These are phyloP conservation scores for Thamnaconus septentrionalis DNA, from an alignment of 2,113 vertebrate genomes.

Conservation along the genomic window DNA sequence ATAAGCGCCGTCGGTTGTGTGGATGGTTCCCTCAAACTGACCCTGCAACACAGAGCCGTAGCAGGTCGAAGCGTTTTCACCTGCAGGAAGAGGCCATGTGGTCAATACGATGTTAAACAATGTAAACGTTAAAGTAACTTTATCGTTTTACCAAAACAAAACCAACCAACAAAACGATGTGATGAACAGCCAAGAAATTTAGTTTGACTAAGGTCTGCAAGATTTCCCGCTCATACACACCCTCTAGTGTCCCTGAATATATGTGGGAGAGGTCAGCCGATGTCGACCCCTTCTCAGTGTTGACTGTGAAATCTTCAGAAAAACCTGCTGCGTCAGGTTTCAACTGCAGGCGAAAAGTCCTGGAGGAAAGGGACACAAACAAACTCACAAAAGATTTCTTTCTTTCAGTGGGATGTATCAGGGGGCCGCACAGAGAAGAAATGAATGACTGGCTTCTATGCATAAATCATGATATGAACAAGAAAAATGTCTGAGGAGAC, in stretches of 20 bases:
- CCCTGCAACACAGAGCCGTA: slow-evolving; percentile 78
- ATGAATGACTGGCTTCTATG: background rate
- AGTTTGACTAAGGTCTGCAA: background rate
- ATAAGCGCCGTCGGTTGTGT: slow-evolving; percentile 75
- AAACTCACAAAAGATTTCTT: no score
- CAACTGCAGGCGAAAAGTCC: slow-evolving; percentile 73
- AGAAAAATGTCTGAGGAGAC: no score
- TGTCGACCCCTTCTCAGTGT: slow-evolving; percentile 35
- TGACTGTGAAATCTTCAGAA: slow-evolving; percentile 62
- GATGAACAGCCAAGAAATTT: background rate
- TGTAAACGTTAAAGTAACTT: background rate
- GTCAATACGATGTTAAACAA: slow-evolving; percentile 7
- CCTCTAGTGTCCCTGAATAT: slow-evolving; percentile 76
- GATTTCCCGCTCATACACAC: slow-evolving; percentile 43
- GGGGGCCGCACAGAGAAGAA: slow-evolving; percentile 15
- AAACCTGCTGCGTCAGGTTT: slow-evolving; percentile 65
- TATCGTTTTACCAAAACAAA: background rate
- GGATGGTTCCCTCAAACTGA: slow-evolving; percentile 81
- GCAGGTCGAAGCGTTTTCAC: slow-evolving; percentile 74
- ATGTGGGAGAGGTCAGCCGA: slow-evolving; percentile 74
- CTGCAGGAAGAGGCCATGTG: slow-evolving; percentile 52
- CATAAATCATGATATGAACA: background rate
- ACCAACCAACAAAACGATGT: background rate
- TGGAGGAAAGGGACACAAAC: slow-evolving; percentile 37
- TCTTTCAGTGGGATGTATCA: background rate